Base-by-base conservation (phyloP, 2,888 invertebrate genomes). In the Mesochorus sp. region DNA sequence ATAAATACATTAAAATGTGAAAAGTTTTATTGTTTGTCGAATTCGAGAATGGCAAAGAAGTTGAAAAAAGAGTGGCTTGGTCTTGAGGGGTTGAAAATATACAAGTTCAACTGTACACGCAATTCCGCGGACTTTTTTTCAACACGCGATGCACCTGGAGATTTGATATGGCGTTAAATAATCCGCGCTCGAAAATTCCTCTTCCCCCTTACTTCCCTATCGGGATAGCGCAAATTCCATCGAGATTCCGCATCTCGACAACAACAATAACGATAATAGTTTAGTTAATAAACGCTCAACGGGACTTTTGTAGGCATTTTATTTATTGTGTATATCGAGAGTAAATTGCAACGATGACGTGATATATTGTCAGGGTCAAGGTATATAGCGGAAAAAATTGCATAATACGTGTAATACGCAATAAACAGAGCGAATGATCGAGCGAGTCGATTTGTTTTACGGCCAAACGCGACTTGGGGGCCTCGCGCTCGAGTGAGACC, bases 351-450 rank as follows among this genome's bases (percentile, higher is more conserved):
- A 44, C 49, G 55, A 31, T 55, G 53, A 77, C 67, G 61, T 28
- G 34, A 73, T 44, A 64, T 51, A 61, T 74, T 66, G 73, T 70
- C 74, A 78, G 42, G 68, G 74, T 74, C 78, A 78, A 70, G 74
- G 78, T 74, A 57, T 51, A 55, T 49, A 53, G 74, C 21, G 34
- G 53, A 28, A 66, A 53, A 24, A 44, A 34, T 62, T n/a, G 39
- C 28, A 12, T 44, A 68, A 64, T 75, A 59, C 19, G 4, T 51
- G 64, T 62, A 21, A 34, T 49, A 47, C 5, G 4, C 24, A 14
- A 10, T 3, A 34, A 49, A 42, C 6, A 42, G 44, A 61, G 8
- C 39, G 39, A 59, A 21, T 12, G 44, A 61, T 42, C 55, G 55
- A 55, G 10, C 17, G 14, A 17, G 1, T 14, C n/a, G 19, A 26